These are phyloP conservation scores for Aphelenchoides avenae DNA, from an alignment of 1,140 invertebrate species.

Conservation along the genomic window DNA sequence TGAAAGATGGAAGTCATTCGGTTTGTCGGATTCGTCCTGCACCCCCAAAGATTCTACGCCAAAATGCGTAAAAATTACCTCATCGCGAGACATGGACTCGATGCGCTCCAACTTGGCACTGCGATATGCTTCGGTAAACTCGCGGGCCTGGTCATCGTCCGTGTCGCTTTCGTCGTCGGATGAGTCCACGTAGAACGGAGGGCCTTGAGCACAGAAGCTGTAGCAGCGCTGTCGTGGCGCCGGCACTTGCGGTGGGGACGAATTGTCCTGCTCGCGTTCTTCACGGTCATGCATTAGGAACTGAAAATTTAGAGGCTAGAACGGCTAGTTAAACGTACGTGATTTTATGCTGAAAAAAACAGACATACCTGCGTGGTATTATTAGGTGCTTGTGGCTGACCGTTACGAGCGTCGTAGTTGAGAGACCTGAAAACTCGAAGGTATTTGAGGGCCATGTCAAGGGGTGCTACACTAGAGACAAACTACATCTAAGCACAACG, in stretches of 20 bases:
- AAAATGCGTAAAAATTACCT: not conserved
- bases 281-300: conserved; percentile 9
- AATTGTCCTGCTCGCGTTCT: conserved; percentile 2
- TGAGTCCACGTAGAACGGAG: not conserved
- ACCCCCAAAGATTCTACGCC: not conserved
- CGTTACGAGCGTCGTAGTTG: too few species aligned
- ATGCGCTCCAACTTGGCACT: not conserved
- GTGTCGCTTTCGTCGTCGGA: not conserved
- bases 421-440: too few species aligned
- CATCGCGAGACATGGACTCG: not conserved
- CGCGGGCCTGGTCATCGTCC: not conserved
- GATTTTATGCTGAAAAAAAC: too few species aligned
- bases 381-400: too few species aligned
- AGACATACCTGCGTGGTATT: too few species aligned
- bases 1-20: conserved; percentile 3
- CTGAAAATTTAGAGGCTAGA: conserved; percentile 3
- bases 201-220: not conserved
- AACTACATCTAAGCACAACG: too few species aligned
- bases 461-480: too few species aligned
- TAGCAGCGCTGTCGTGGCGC: too few species aligned
- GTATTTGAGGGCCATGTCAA: too few species aligned
- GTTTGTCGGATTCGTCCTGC: not conserved
- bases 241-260: too few species aligned
- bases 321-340: too few species aligned
- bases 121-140: not conserved